A percentile compares a stretch with the other conserved stretches of the same genome.
phyloP scores from a whole-genome alignment of 2,888 invertebrate species.

The Marronus borbonicus region DNA sequence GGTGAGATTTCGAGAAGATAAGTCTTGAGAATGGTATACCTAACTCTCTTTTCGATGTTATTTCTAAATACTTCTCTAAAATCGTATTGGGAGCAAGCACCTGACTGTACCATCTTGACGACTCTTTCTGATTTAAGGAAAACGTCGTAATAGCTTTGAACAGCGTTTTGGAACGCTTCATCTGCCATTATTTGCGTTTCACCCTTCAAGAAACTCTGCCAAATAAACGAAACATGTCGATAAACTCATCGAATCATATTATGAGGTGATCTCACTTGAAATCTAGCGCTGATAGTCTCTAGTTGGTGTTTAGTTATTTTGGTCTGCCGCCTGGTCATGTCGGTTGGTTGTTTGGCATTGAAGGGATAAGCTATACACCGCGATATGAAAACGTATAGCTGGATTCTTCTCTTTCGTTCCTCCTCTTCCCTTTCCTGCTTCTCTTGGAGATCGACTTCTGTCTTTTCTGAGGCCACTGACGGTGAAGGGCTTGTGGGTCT shows the following conservation, averaged over 20 bases:
- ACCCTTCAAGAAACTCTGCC: slow-evolving; percentile 93
- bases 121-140: slow-evolving; percentile 98
- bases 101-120: slow-evolving; percentile 96
- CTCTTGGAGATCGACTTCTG: slow-evolving; percentile 88
- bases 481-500: slow-evolving; percentile 92
- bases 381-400: slow-evolving; percentile 98
- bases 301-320: slow-evolving; percentile 97
- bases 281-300: slow-evolving; percentile 93
- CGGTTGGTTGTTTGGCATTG: slow-evolving; percentile 99
- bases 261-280: slow-evolving; percentile 81
- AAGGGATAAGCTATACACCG: slow-evolving; percentile 98
- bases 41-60: slow-evolving; percentile 98
- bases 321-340: slow-evolving; percentile 95
- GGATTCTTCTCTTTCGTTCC: slow-evolving; percentile 93
- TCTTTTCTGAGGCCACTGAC: slow-evolving; percentile 92
- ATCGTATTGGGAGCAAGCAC: slow-evolving; percentile 98
- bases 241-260: neutral
- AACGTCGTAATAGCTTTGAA: slow-evolving; percentile 95
- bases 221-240: slow-evolving; percentile 56
- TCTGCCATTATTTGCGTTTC: slow-evolving; percentile 99
- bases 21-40: slow-evolving; percentile 71
- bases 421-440: slow-evolving; percentile 97
- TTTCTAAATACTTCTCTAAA: slow-evolving; percentile 98
- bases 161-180: slow-evolving; percentile 99
- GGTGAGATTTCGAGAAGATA: neutral